Conservation (phyloP, 2,888 invertebrate genomes). For the Podotricha telesiphe region DNA sequence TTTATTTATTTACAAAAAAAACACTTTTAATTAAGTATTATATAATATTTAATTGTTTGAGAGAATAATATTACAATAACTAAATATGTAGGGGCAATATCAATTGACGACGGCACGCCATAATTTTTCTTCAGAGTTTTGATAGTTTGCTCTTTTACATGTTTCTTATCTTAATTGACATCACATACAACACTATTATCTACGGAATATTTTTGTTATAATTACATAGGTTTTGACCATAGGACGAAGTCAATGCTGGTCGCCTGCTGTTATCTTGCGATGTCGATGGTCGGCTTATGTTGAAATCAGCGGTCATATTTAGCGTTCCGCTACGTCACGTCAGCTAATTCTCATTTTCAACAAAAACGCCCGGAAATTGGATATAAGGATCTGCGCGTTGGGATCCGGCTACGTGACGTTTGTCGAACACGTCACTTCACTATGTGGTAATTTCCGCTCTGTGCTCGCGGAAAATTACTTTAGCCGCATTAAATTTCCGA, state of each 20-base stretch:
- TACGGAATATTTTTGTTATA: neutral
- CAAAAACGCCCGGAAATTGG: slow-evolving; percentile 83
- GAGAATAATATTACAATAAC: no score
- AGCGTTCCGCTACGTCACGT: slow-evolving; percentile 77
- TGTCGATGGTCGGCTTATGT: slow-evolving; percentile 44
- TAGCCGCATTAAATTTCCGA: slow-evolving; percentile 81
- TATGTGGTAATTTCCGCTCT: slow-evolving; percentile 83
- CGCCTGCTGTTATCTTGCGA: slow-evolving; percentile 11
- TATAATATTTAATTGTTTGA: no score
- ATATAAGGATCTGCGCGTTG: slow-evolving; percentile 81
- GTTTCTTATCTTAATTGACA: no score
- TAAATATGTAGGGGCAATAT: no score
- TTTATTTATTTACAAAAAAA: no score
- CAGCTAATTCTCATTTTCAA: slow-evolving; percentile 82
- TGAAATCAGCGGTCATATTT: slow-evolving; percentile 63
- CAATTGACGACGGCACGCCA: no score
- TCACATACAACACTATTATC: no score
- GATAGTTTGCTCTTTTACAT: no score
- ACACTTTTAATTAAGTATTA: no score
- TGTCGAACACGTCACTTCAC: slow-evolving; percentile 83
- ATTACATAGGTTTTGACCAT: neutral
- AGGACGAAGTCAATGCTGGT: neutral
- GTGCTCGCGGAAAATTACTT: slow-evolving; percentile 82
- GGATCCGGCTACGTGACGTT: slow-evolving; percentile 83
- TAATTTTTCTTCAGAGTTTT: no score